A percentile compares a stretch with the other conserved stretches of the same genome.
phyloP scores from a whole-genome alignment of 2,888 invertebrate species.

The Pandemis heparana region DNA sequence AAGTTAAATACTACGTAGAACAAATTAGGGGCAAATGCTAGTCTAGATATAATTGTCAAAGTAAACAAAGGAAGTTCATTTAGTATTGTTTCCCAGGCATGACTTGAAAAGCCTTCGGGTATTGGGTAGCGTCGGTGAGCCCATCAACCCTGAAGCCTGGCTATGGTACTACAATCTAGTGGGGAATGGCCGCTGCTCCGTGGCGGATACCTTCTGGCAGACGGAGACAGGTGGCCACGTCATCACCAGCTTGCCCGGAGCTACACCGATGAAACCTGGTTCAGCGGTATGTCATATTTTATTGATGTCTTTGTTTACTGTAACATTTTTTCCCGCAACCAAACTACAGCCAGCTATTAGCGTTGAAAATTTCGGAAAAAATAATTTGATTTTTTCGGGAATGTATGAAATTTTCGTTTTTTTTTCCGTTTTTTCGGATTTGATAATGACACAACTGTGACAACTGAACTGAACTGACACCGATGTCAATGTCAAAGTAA shows the following conservation, averaged over 20 bases:
- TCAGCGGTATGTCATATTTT: constrained; percentile 91
- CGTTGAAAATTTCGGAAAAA: too few relatives aligned
- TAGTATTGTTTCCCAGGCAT: constrained; percentile 79
- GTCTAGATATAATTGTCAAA: not conserved
- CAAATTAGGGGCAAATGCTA: too few relatives aligned
- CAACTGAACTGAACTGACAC: too few relatives aligned
- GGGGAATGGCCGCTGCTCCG: constrained; percentile 93
- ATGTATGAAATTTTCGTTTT: too few relatives aligned
- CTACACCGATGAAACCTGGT: constrained; percentile 98
- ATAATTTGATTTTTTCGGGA: too few relatives aligned
- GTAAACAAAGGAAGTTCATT: not conserved
- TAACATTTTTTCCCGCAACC: too few relatives aligned
- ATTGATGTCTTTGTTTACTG: too few relatives aligned
- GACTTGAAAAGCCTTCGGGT: constrained; percentile 89
- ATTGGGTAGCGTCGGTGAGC: constrained; percentile 99
- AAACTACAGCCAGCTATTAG: too few relatives aligned
- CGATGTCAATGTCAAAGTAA: too few relatives aligned
- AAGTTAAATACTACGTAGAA: too few relatives aligned
- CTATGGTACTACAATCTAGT: constrained; percentile 96
- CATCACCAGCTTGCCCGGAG: constrained; percentile 97
- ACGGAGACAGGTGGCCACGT: constrained; percentile 99
- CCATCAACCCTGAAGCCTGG: constrained; percentile 99
- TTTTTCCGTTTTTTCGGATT: too few relatives aligned
- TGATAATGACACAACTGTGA: too few relatives aligned
- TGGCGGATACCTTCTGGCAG: constrained; percentile 99